phyloP scores from a whole-genome alignment of 2,797 vertebrate genomes.

The Chiloscyllium punctatum region DNA sequence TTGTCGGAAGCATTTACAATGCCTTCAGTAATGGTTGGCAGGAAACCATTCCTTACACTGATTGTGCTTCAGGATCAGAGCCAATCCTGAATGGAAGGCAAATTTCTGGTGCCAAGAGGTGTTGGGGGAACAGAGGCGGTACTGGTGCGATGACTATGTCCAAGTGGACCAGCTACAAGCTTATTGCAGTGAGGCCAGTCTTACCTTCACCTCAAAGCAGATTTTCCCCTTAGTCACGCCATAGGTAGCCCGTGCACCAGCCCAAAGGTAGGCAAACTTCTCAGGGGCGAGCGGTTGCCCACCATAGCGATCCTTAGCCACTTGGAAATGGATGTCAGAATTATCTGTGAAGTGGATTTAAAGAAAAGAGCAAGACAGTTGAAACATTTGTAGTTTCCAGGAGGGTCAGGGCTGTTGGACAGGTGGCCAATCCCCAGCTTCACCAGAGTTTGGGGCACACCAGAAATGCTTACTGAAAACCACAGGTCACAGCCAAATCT shows the following conservation, averaged over 20 bases:
- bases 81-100: background rate
- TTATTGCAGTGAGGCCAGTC: background rate
- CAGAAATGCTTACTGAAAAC: background rate
- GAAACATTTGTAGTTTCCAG: background rate
- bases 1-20: too few species aligned
- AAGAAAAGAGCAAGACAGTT: slow-evolving; percentile 8
- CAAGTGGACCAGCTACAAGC: too few species aligned
- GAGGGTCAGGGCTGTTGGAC: background rate
- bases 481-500: background rate
- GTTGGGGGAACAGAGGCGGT: background rate
- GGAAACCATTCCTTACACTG: background rate
- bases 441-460: too few species aligned
- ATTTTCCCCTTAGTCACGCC: slow-evolving; percentile 69
- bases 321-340: slow-evolving; percentile 80
- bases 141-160: too few species aligned
- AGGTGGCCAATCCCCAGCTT: background rate
- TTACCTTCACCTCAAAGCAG: slow-evolving; percentile 80
- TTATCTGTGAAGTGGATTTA: slow-evolving; percentile 57
- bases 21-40: background rate
- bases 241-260: slow-evolving; percentile 78
- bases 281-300: slow-evolving; percentile 76
- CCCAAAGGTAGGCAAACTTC: slow-evolving; percentile 78
- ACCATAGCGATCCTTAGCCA: slow-evolving; percentile 62
- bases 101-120: background rate
- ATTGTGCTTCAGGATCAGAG: background rate